Evolutionary conservation across 1,140 invertebrate species (phyloP), one percentile per base, ranked within the genome.

Genomic region (Drosophila setifemur): DNA sequence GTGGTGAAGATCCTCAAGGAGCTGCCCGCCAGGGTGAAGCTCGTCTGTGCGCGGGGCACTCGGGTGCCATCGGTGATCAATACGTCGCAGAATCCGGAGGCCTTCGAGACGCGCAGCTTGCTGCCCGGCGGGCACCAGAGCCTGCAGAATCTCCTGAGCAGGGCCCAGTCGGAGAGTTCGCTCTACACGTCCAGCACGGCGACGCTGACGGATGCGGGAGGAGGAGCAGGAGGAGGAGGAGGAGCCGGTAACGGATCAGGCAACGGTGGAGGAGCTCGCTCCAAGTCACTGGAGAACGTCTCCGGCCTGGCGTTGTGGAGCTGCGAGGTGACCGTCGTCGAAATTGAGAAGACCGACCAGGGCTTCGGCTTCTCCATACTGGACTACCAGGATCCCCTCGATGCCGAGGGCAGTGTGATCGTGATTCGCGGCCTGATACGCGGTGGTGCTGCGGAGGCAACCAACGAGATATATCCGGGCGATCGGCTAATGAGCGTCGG

Each of bases 331-430:
- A 95, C 97, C 63, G 94, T 96, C 73, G 95, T 99, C 45, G 94
- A 97, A 86, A 92, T 99, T 25, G 91, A 93, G 9, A 99, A 99
- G 92, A 96, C 95, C 37, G 96, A 98, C 73, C 93, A 96, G 61
- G 98, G 98, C 3, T 93, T 99, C 9, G 98, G 98, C 39, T 99
- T 99, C 91, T 97, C 96, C 63, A 97, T 99, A 66, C 92, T 98
- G 29, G 98, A 99, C 91, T 99, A 99, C 91, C 93, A 97, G 92
- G 97, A 98, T 91, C 96, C 97, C 1, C 91, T 97, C 69, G 97
- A 97, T 91, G 94, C 95, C 4, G 94, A 94, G 67, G 95, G 96
- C 64, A 98, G 96, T 47, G 96, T 99, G 21, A 98, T 99, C 89
- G 97, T 99, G 21, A 96, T 99, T 53, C 92, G 97, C 55, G 97